Evolutionary conservation across 2,797 vertebrate genomes (phyloP).

Genomic region (Melanotaenia trifasciata): DNA sequence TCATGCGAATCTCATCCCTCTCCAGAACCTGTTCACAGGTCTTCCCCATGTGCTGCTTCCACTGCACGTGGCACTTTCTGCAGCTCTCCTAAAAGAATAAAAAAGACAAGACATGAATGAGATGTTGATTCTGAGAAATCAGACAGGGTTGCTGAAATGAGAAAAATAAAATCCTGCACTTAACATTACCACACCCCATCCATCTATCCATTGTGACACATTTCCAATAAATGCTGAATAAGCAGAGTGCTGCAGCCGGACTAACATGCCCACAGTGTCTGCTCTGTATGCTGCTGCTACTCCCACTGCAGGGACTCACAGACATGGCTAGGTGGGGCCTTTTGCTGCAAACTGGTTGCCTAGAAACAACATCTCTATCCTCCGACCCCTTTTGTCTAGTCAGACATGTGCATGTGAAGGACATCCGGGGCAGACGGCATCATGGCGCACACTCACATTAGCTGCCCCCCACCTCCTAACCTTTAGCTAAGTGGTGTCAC

Average conservation of each 20-base stretch:
- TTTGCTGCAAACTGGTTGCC: constrained; percentile 73
- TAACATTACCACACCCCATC: background rate
- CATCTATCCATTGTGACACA: background rate
- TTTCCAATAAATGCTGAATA: constrained; percentile 21
- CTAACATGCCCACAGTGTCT: constrained; percentile 7
- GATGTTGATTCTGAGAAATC: background rate
- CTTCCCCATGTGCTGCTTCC: constrained; percentile 95
- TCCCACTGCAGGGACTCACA: constrained; percentile 62
- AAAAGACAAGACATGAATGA: background rate
- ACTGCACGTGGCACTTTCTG: constrained; percentile 94
- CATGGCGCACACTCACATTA: background rate
- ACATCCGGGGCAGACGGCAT: constrained; percentile 34
- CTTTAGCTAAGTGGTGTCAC: constrained; percentile 66
- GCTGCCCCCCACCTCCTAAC: constrained; percentile 35
- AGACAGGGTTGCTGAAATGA: too few species aligned
- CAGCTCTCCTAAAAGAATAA: constrained; percentile 89
- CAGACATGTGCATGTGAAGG: constrained; percentile 56
- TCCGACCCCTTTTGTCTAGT: constrained; percentile 51
- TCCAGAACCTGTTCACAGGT: constrained; percentile 96
- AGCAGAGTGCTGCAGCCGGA: constrained; percentile 19
- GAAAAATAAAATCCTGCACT: too few species aligned
- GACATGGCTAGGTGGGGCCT: constrained; percentile 68
- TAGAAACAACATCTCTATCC: constrained; percentile 79
- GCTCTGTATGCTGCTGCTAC: constrained; percentile 63
- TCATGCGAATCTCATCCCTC: constrained; percentile 95